Evolutionary conservation across 2,113 vertebrate genomes (phyloP).

Genomic region (Dolichotis patagonum): DNA sequence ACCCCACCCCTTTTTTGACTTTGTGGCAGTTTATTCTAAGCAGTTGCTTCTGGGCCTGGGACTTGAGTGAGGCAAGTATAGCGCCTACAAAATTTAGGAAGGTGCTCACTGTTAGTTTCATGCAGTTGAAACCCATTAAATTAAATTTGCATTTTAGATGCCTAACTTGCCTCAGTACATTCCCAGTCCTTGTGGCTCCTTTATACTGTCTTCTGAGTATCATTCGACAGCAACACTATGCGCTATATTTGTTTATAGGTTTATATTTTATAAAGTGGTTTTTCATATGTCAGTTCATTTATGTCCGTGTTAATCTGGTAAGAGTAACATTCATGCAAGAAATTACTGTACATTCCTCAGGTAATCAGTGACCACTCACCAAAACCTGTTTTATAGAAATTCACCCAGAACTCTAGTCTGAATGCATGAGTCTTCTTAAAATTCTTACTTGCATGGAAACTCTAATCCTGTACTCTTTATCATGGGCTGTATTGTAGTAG

Average conservation of each 20-base stretch:
- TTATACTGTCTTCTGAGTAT: background rate
- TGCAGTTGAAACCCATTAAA: background rate
- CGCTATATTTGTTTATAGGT: background rate
- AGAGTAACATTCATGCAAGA: background rate
- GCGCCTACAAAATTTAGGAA: background rate
- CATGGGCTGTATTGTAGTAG: slow-evolving; percentile 85
- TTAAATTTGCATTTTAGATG: background rate
- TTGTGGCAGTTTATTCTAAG: background rate
- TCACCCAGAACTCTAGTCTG: background rate
- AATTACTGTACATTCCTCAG: slow-evolving; percentile 5
- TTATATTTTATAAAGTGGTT: slow-evolving; percentile 12
- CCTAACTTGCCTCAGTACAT: background rate
- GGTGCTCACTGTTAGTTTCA: background rate
- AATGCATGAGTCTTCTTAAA: background rate
- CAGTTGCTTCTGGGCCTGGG: background rate
- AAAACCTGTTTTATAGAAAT: slow-evolving; percentile 5
- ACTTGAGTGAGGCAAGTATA: background rate
- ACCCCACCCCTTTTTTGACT: background rate
- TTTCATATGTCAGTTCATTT: background rate
- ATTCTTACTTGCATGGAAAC: background rate
- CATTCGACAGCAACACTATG: background rate
- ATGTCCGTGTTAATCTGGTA: background rate
- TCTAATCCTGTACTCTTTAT: slow-evolving; percentile 1
- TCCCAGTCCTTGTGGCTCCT: background rate
- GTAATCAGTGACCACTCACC: background rate